Evolutionary conservation across 2,113 vertebrate species (phyloP).

Genomic region (Rhynchopsitta pachyrhyncha): DNA sequence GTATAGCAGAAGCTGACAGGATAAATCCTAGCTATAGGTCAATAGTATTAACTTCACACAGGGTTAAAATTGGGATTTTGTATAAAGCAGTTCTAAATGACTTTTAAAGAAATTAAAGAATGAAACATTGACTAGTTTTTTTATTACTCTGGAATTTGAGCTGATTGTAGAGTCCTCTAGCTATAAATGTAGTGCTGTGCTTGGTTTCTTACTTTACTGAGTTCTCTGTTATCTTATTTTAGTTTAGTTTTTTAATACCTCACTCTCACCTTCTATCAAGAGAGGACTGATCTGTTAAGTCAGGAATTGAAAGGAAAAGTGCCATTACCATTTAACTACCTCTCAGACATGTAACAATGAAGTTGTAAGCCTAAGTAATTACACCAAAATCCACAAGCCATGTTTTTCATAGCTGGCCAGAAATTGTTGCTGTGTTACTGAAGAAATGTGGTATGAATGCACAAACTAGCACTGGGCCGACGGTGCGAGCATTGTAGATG

Average conservation of each 20-base stretch:
- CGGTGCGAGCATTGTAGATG: rapidly evolving
- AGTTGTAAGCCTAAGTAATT: background rate
- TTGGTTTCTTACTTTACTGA: background rate
- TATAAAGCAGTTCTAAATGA: background rate
- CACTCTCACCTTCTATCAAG: background rate
- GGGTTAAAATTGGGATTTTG: background rate
- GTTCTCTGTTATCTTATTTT: background rate
- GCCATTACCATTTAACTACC: background rate
- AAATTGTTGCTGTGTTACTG: background rate
- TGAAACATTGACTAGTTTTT: background rate
- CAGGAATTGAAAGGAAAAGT: background rate
- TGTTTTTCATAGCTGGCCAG: rapidly evolving
- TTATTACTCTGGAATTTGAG: background rate
- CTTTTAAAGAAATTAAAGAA: constrained; percentile 12
- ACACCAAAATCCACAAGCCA: background rate
- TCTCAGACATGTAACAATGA: background rate
- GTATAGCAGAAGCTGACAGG: background rate
- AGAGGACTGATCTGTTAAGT: background rate
- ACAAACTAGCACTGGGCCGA: background rate
- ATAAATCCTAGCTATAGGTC: background rate
- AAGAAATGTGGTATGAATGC: background rate
- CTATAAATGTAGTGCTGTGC: background rate
- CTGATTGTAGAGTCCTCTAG: background rate
- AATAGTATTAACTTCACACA: background rate
- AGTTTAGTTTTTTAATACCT: background rate